Base-by-base conservation (phyloP, 2,113 vertebrate species). In the Serinus canaria region DNA sequence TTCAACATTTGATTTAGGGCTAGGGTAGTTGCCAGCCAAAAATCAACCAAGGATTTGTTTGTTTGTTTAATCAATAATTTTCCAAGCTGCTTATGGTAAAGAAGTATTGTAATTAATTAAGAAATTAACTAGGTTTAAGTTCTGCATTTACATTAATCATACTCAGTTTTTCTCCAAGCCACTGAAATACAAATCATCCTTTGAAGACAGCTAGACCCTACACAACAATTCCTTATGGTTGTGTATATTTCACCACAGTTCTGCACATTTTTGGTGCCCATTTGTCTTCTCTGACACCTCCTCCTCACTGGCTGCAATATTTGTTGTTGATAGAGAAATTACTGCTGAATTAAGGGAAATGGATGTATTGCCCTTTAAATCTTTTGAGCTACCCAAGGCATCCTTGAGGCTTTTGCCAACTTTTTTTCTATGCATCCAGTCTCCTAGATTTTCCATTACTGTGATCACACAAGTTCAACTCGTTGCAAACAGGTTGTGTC, bases 41-140 rank as follows among this genome's bases (percentile, higher is more conserved):
- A 94, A 73, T 91, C 49, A 89, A 83, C 52, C 39, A 58, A 84
- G 60, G 28, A 85, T 97, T 96, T 92, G 59, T 94, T 89, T 95
- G 95, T 93, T 89, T 96, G 66, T 83, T 96, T 94, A 96, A 94
- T 88, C 87, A 94, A 93, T 95, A 96, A 87, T 90, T 97, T 97
- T 95, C 59, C 66, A 89, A 92, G 87, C 73, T 89, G 69, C 33
- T 95, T 95, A 84, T 89, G 87, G 53, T 58, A 90, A 88, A 93
- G 72, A 83, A 76, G 41, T 72, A 90, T 75, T 64, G 41, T 75
- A 96, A 95, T 82, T 56, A 94, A 95, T 96, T 94, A 84, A 96
- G 83, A 95, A 90, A 96, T 96, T 97, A 96, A 93, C 79, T 78
- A 75, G 73, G 37, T 94, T 92, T 93, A 90, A 89, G 73, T 94